phyloP scores from a whole-genome alignment of 1,140 invertebrate species.

The Lepidurus arcticus region DNA sequence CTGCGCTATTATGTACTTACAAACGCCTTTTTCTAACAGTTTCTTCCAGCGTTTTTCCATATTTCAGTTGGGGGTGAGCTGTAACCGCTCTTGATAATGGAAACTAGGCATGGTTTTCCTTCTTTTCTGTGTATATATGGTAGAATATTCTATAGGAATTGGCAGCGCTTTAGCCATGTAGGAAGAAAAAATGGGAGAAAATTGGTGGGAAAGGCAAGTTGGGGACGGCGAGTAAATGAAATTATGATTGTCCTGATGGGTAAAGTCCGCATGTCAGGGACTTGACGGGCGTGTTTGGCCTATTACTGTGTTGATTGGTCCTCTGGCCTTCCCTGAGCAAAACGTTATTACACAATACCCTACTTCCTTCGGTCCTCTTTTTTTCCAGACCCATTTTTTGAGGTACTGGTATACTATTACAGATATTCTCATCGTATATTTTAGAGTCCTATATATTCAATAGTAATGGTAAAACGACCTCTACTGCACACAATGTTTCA shows the following conservation, averaged over 20 bases:
- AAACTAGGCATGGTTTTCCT: no score
- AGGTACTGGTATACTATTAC: no score
- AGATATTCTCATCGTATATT: no score
- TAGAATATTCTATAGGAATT: no score
- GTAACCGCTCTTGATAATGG: no score
- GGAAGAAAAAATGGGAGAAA: background rate
- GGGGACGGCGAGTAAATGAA: background rate
- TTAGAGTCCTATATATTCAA: no score
- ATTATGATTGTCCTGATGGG: background rate
- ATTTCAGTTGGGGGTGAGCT: no score
- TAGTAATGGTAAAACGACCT: background rate
- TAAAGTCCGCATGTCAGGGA: background rate
- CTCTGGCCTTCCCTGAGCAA: background rate
- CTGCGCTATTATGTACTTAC: background rate
- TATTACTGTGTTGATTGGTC: constrained; percentile 9
- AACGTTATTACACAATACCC: background rate
- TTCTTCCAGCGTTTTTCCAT: no score
- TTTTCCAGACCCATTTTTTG: background rate
- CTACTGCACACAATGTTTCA: background rate
- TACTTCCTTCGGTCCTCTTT: background rate
- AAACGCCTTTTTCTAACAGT: no score
- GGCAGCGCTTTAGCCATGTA: background rate
- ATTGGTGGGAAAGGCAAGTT: constrained; percentile 4
- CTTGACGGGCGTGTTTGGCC: constrained; percentile 6
- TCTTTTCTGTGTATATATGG: no score